phyloP scores from a whole-genome alignment of 1,140 invertebrate species.

The Steinernema khuongi region DNA sequence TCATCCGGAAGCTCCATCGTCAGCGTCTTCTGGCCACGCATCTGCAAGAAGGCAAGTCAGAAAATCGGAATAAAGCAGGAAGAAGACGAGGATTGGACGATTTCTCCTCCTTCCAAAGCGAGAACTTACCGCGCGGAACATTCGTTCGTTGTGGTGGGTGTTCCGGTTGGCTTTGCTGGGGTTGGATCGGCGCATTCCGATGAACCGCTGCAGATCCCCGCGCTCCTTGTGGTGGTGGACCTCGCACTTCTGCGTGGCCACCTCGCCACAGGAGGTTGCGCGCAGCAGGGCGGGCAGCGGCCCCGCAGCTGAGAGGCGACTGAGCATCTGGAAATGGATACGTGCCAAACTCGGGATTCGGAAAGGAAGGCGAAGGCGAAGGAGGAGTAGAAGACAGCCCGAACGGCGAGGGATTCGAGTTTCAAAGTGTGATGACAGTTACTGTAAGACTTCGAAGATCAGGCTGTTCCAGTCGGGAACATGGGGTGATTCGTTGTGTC shows the following conservation, averaged over 20 bases:
- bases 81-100: too few relatives aligned
- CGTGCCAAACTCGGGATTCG: background rate
- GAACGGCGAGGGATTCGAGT: too few relatives aligned
- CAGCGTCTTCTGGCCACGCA: conserved; percentile 46
- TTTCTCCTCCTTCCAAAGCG: background rate
- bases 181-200: conserved; percentile 49
- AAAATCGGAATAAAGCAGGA: conserved; percentile 6
- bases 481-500: too few relatives aligned
- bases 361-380: background rate
- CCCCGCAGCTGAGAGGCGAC: background rate
- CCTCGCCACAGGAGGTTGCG: background rate
- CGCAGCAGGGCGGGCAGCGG: background rate
- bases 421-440: too few relatives aligned
- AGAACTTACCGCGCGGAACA: conserved; percentile 42
- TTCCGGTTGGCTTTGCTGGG: conserved; percentile 50
- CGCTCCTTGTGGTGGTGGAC: conserved; percentile 55
- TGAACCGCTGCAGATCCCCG: conserved; percentile 42
- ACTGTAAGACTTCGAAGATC: too few relatives aligned
- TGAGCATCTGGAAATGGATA: background rate
- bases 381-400: too few relatives aligned
- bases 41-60: conserved; percentile 32
- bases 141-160: conserved; percentile 53
- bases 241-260: background rate
- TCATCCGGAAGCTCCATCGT: conserved; percentile 50
- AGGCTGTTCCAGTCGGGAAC: too few relatives aligned